Evolutionary conservation across 1,140 invertebrate species (phyloP).

Genomic region (Onthophagus taurus): DNA sequence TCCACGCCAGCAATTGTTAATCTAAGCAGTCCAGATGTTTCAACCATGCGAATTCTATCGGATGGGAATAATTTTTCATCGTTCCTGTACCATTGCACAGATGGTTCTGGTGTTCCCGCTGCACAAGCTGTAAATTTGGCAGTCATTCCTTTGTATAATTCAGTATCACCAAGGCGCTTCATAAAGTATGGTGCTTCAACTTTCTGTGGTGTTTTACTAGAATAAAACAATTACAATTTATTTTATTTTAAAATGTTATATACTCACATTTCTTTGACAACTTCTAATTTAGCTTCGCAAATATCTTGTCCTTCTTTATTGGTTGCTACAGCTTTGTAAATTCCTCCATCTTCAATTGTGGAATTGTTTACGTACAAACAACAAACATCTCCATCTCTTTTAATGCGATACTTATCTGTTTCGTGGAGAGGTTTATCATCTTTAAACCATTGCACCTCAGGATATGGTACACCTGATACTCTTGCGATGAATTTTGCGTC

Average conservation of each 20-base stretch:
- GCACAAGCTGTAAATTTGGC: conserved; percentile 87
- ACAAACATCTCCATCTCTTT: conserved; percentile 67
- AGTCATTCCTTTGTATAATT: conserved; percentile 77
- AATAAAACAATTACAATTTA: background rate
- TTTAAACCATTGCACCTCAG: conserved; percentile 78
- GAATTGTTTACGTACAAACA: conserved; percentile 66
- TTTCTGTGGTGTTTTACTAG: conserved; percentile 60
- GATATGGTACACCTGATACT: conserved; percentile 76
- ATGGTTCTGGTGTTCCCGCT: conserved; percentile 75
- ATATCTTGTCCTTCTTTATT: conserved; percentile 73
- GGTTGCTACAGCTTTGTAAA: conserved; percentile 65
- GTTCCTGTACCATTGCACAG: conserved; percentile 77
- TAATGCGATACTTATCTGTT: conserved; percentile 65
- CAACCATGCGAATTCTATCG: conserved; percentile 73
- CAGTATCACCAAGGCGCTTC: conserved; percentile 81
- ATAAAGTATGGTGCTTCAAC: conserved; percentile 78
- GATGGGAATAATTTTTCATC: conserved; percentile 68
- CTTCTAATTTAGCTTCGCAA: conserved; percentile 61
- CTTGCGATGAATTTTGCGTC: conserved; percentile 76
- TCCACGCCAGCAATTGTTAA: conserved; percentile 65
- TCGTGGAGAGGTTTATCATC: conserved; percentile 59
- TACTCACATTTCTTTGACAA: conserved; percentile 75
- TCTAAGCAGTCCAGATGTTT: conserved; percentile 68
- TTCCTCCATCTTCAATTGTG: conserved; percentile 55
- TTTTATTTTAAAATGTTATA: background rate